Base-by-base conservation (phyloP, 2,113 vertebrate genomes). In the Zosterops pallidus region DNA sequence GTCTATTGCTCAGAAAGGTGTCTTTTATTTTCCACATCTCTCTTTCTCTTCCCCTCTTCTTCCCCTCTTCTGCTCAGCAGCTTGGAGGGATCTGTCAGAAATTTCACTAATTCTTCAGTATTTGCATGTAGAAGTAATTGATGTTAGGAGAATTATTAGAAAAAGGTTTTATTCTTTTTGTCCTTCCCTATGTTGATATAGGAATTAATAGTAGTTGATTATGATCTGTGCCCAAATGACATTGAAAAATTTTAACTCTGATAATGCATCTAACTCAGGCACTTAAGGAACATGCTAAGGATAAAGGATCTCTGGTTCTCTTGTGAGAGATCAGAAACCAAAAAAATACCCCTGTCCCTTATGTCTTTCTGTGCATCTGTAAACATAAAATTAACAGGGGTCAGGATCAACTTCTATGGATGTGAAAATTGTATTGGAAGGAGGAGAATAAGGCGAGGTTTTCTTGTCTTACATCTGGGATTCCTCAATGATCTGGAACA, bases 121-220 rank as follows among this genome's bases (percentile, higher is more conserved):
- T 93, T 96, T 95, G 62, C 76, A 82, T 81, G 57, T 82, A 94
- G 37, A 93, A 83, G 49, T 96, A 97, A 95, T 97, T 97, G 94
- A 94, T 68, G 89, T 92, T 83, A 65, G 90, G 93, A 78, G 41
- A 91, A 92, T 92, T 76, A 76, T 85, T 83, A 75, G 31, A 80
- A 96, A 94, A 69, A 39, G 9, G 5, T 19, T 15, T 96, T 59
- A 90, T 93, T 90, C 60, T 75, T 78, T 96, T 95, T 60, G 22
- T 55, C 81, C 71, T 96, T 94, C 49, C 35, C 79, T 80, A 72
- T 89, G 90, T 92, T 95, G 86, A 91, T 92, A 65, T 12, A 78
- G 22, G 92, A 96, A 90, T 92, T 86, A 92, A 67, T 64, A 84
- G 39, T 79, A 81, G 82, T 94, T 88, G 74, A 59, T 91, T 96